Evolutionary conservation across 2,888 invertebrate genomes (phyloP).

Genomic region (Thera obeliscata): DNA sequence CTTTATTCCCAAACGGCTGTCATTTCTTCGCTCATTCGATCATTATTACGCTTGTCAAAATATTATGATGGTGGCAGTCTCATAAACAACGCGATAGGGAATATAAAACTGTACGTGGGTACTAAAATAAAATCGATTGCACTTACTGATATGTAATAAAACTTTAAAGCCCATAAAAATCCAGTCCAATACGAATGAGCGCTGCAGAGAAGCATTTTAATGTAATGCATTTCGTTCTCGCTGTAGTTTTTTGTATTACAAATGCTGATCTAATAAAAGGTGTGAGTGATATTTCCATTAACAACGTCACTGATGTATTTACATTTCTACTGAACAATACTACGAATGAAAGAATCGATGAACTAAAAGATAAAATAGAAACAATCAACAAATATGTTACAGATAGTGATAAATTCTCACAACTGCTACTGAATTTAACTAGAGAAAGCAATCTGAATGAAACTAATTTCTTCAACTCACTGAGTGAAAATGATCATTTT

Average conservation of each 20-base stretch:
- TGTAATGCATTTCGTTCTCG: conserved; percentile 33
- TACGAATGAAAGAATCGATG: conserved; percentile 51
- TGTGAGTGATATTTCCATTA: conserved; percentile 25
- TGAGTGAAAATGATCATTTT: conserved; percentile 64
- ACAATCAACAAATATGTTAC: conserved; percentile 59
- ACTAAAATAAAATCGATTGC: conserved; percentile 31
- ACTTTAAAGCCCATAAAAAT: conserved; percentile 39
- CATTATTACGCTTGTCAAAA: neutral
- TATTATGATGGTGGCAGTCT: neutral
- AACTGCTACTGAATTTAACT: conserved; percentile 57
- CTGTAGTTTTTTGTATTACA: conserved; percentile 23
- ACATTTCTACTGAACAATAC: conserved; percentile 22
- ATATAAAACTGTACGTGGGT: neutral
- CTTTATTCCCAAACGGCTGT: too few species aligned
- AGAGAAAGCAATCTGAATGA: conserved; percentile 56
- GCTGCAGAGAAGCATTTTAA: conserved; percentile 16
- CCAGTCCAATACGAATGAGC: conserved; percentile 32
- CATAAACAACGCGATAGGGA: neutral
- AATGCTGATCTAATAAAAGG: conserved; percentile 29
- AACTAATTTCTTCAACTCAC: conserved; percentile 65
- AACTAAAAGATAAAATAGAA: conserved; percentile 61
- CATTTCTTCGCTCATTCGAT: too few species aligned
- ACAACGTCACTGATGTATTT: conserved; percentile 32
- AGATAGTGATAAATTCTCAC: conserved; percentile 55
- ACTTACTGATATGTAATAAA: conserved; percentile 37